Conservation (phyloP, 2,888 invertebrate species). For the Gerris lacustris region DNA sequence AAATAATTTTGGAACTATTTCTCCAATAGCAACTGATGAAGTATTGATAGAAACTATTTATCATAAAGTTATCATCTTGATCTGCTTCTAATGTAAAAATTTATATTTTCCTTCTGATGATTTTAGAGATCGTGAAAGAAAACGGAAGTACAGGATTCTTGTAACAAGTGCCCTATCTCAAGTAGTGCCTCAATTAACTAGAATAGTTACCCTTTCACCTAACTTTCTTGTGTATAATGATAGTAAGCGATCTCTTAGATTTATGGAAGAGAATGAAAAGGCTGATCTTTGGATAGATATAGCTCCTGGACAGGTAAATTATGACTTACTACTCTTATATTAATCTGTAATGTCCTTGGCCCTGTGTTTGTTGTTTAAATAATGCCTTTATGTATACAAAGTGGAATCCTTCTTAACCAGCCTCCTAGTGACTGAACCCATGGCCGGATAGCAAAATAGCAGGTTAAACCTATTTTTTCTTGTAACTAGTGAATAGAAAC, state of each 20-base stretch:
- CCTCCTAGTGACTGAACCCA: no score
- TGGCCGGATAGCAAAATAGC: no score
- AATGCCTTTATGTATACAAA: no score
- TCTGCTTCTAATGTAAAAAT: no score
- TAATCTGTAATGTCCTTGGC: background rate
- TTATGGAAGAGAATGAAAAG: conserved; percentile 75
- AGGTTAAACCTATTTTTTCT: no score
- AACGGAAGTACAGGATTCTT: conserved; percentile 59
- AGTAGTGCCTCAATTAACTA: conserved; percentile 59
- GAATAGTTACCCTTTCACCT: conserved; percentile 64
- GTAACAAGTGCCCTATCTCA: conserved; percentile 57
- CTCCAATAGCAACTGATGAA: no score
- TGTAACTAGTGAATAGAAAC: no score
- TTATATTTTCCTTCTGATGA: no score
- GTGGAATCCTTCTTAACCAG: no score
- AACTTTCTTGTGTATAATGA: conserved; percentile 66
- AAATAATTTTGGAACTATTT: no score
- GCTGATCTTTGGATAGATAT: conserved; percentile 74
- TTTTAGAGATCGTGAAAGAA: conserved; percentile 52
- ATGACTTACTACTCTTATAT: background rate
- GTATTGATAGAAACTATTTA: no score
- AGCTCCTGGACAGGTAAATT: conserved; percentile 48
- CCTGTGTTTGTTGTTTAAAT: background rate
- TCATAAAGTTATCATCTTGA: no score
- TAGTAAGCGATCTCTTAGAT: conserved; percentile 49